Evolutionary conservation across 2,113 vertebrate species (phyloP).

Genomic region (Hiodon tergisus): DNA sequence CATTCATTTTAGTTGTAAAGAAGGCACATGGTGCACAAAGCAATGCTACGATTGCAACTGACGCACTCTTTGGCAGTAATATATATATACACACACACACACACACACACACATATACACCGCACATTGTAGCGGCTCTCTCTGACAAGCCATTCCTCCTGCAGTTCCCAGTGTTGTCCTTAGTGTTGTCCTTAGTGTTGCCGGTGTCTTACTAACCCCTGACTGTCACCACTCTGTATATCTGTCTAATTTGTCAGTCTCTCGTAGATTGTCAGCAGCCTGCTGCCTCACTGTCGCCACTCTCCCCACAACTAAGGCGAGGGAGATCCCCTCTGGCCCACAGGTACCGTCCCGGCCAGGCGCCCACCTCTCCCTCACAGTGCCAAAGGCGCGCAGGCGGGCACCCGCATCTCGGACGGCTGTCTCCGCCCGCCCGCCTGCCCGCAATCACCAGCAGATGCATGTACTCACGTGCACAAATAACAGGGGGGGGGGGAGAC

Average conservation of each 20-base stretch:
- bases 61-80: too few species aligned
- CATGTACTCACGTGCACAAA: background rate
- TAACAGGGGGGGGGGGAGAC: too few species aligned
- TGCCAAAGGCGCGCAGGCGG: background rate
- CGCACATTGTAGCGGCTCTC: constrained; percentile 3
- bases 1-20: too few species aligned
- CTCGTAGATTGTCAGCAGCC: constrained; percentile 99
- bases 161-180: constrained; percentile 54
- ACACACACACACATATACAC: background rate
- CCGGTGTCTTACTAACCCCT: constrained; percentile 63
- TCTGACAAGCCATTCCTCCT: constrained; percentile 54
- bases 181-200: constrained; percentile 34
- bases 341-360: constrained; percentile 73
- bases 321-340: constrained; percentile 72
- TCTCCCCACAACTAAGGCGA: constrained; percentile 89
- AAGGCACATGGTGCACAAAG: too few species aligned
- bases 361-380: background rate
- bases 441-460: too few species aligned
- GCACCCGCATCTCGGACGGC: too few species aligned
- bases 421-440: too few species aligned
- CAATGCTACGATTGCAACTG: too few species aligned
- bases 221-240: constrained; percentile 86
- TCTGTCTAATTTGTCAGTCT: constrained; percentile 99
- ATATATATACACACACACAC: background rate
- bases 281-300: constrained; percentile 95